Evolutionary conservation across 2,113 vertebrate genomes (phyloP).

Genomic region (Phodopus roborovskii): DNA sequence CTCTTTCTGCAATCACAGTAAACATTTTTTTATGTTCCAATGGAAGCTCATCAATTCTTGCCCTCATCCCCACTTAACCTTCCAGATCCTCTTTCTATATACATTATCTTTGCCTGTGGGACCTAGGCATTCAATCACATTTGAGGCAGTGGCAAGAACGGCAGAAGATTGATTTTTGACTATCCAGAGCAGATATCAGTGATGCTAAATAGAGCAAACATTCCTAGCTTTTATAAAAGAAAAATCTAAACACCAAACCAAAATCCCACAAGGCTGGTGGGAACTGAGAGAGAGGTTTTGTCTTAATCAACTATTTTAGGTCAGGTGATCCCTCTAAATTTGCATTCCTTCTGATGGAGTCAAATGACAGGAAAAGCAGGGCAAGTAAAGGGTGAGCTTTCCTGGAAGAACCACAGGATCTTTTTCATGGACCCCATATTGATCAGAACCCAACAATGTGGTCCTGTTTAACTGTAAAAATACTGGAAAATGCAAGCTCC

Average conservation of each 20-base stretch:
- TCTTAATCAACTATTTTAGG: not conserved
- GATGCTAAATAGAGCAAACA: not conserved
- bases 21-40: not conserved
- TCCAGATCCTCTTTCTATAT: not conserved
- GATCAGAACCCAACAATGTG: not conserved
- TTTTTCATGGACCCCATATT: not conserved
- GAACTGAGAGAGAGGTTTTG: accelerated
- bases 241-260: not conserved
- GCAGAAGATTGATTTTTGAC: not conserved
- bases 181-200: not conserved
- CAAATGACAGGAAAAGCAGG: not conserved
- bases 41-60: not conserved
- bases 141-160: not conserved
- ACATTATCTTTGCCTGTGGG: not conserved
- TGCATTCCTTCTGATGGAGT: not conserved
- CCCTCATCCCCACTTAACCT: not conserved
- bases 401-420: not conserved
- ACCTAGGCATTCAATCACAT: not conserved
- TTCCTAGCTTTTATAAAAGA: not conserved
- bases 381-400: accelerated
- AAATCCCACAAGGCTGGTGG: not conserved
- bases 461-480: not conserved
- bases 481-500: not conserved
- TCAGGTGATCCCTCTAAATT: not conserved
- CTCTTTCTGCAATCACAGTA: not conserved